phyloP scores from a whole-genome alignment of 2,888 invertebrate species.

The Cheilosia vulpina region DNA sequence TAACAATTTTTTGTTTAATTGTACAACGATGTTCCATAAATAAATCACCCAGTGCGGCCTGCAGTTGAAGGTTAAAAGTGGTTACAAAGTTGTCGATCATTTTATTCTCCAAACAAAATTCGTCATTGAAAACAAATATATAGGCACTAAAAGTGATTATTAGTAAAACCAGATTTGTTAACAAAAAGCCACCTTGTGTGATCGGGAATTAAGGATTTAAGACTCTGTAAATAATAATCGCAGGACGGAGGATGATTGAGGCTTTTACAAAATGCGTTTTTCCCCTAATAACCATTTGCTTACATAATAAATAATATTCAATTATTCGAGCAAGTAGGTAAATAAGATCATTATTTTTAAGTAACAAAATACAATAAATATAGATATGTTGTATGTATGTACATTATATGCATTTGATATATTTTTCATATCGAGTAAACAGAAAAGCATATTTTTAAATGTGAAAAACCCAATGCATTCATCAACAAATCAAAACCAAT shows the following conservation, averaged over 20 bases:
- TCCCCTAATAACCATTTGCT: neutral
- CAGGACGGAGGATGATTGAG: neutral
- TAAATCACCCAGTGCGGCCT: too few relatives aligned
- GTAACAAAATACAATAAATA: conserved; percentile 10
- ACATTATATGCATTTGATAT: conserved; percentile 38
- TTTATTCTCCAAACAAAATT: too few relatives aligned
- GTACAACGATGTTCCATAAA: too few relatives aligned
- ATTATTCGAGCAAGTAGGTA: neutral
- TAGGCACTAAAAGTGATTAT: too few relatives aligned
- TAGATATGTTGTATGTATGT: neutral
- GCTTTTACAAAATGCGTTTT: neutral
- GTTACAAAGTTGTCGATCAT: too few relatives aligned
- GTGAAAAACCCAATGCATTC: conserved; percentile 13
- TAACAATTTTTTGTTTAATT: too few relatives aligned
- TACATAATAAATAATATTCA: neutral
- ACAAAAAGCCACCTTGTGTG: too few relatives aligned
- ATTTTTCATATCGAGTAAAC: conserved; percentile 61
- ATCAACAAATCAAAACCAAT: conserved; percentile 33
- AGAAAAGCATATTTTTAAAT: conserved; percentile 45
- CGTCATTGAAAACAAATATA: too few relatives aligned
- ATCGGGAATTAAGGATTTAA: neutral
- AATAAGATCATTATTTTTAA: conserved; percentile 20
- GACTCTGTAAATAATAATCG: conserved; percentile 22
- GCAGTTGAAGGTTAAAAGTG: too few relatives aligned
- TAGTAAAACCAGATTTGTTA: too few relatives aligned